phyloP scores from a whole-genome alignment of 2,797 vertebrate species.

The Allochrocebus solatus region DNA sequence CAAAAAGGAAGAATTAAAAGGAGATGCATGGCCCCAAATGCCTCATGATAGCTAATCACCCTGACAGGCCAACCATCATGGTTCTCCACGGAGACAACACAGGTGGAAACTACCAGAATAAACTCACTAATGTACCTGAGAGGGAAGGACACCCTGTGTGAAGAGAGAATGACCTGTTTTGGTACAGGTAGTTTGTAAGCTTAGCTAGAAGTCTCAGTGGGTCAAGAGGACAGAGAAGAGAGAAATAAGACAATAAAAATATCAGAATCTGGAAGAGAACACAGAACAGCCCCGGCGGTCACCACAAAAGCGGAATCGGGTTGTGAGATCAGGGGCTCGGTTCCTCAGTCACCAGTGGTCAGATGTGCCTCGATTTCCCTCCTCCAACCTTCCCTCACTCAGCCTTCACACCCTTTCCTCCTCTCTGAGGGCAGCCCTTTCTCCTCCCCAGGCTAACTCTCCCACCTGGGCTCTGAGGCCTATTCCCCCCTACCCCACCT shows the following conservation, averaged over 20 bases:
- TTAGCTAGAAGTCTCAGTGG: neutral
- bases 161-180: neutral
- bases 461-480: neutral
- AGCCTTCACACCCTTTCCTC: neutral
- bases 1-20: neutral
- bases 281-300: no score
- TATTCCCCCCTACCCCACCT: no score
- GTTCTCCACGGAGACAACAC: neutral
- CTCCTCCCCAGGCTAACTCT: neutral
- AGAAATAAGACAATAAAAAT: neutral
- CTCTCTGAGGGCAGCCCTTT: neutral
- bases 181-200: neutral
- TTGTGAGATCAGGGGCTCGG: rapidly evolving
- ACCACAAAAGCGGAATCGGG: neutral
- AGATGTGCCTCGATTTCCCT: neutral
- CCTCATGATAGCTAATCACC: neutral
- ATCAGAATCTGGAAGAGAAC: neutral
- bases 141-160: neutral
- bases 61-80: neutral
- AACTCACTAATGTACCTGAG: no score
- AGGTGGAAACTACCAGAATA: neutral
- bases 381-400: neutral
- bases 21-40: neutral
- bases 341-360: neutral
- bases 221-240: neutral